These are phyloP conservation scores for Fistularia tabacaria DNA, from an alignment of 2,797 vertebrate species.

Conservation along the genomic window DNA sequence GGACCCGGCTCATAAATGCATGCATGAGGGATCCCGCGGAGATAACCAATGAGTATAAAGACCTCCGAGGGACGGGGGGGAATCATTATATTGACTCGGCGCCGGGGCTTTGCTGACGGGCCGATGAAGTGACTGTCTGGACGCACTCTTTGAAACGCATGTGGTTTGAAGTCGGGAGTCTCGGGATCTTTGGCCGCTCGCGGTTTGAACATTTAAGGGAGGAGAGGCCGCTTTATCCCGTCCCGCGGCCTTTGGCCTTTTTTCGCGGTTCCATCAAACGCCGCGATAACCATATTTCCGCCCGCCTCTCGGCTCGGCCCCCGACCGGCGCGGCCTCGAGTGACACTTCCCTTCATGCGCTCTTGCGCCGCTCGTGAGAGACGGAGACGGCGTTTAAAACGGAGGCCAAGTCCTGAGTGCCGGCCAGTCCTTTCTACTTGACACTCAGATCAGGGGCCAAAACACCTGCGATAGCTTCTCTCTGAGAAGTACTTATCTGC, in stretches of 20 bases:
- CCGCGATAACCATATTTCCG: slow-evolving; percentile 52
- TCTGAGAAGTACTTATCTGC: slow-evolving; percentile 53
- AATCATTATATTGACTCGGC: slow-evolving; percentile 70
- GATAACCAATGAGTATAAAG: slow-evolving; percentile 63
- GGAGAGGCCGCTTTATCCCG: slow-evolving; percentile 53
- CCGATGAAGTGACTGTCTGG: slow-evolving; percentile 56
- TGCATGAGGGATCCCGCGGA: slow-evolving; percentile 62
- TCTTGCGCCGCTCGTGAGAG: slow-evolving; percentile 34
- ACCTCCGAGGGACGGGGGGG: slow-evolving; percentile 49
- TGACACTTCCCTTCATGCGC: slow-evolving; percentile 27
- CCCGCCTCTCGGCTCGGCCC: slow-evolving; percentile 39
- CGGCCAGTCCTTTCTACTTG: slow-evolving; percentile 37
- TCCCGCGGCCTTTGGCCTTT: slow-evolving; percentile 55
- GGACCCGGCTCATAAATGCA: slow-evolving; percentile 63
- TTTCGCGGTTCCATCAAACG: slow-evolving; percentile 55
- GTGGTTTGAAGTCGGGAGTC: slow-evolving; percentile 63
- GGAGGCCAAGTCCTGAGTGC: slow-evolving; percentile 40
- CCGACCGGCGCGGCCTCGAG: slow-evolving; percentile 51
- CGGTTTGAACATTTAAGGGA: slow-evolving; percentile 52
- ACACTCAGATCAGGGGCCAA: slow-evolving; percentile 44
- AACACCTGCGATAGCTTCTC: slow-evolving; percentile 50
- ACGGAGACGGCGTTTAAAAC: slow-evolving; percentile 45
- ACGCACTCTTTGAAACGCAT: slow-evolving; percentile 65
- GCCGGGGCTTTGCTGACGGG: slow-evolving; percentile 60
- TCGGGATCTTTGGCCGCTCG: slow-evolving; percentile 60